Percentiles rank a stretch among this genome's conserved stretches.
These are phyloP conservation scores for Trichogramma evanescens DNA, from an alignment of 2,888 invertebrate species.

Conservation along the genomic window DNA sequence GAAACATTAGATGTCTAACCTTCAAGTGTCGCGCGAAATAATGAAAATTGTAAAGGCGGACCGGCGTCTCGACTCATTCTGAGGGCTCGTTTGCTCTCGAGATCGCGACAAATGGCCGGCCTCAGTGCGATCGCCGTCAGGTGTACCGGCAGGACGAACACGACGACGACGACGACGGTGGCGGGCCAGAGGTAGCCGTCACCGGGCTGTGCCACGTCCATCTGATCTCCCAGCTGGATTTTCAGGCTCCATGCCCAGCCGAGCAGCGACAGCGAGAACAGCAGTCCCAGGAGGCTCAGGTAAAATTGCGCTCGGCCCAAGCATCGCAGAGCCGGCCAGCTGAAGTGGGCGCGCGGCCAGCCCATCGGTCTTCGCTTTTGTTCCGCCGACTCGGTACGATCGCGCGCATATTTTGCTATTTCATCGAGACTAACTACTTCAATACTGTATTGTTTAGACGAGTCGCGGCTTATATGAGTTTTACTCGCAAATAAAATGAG, in stretches of 20 bases:
- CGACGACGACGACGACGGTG: conserved; percentile 17
- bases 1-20: background rate
- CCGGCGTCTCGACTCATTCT: background rate
- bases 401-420: too few species aligned
- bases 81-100: background rate
- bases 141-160: conserved; percentile 25
- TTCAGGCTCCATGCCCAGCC: background rate
- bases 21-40: background rate
- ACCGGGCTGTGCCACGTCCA: conserved; percentile 25
- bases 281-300: conserved; percentile 10
- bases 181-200: conserved; percentile 26
- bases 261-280: background rate
- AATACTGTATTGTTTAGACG: too few species aligned
- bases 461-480: too few species aligned
- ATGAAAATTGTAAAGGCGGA: background rate
- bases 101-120: background rate
- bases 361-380: conserved; percentile 1
- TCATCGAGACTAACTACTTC: too few species aligned
- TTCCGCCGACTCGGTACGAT: too few species aligned
- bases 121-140: conserved; percentile 17
- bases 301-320: background rate
- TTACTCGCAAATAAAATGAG: too few species aligned
- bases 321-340: background rate
- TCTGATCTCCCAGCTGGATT: conserved; percentile 14
- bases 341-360: conserved; percentile 4